Percentiles rank a stretch among this genome's conserved stretches.
phyloP scores from a whole-genome alignment of 2,888 invertebrate species.

The Hyalella azteca region DNA sequence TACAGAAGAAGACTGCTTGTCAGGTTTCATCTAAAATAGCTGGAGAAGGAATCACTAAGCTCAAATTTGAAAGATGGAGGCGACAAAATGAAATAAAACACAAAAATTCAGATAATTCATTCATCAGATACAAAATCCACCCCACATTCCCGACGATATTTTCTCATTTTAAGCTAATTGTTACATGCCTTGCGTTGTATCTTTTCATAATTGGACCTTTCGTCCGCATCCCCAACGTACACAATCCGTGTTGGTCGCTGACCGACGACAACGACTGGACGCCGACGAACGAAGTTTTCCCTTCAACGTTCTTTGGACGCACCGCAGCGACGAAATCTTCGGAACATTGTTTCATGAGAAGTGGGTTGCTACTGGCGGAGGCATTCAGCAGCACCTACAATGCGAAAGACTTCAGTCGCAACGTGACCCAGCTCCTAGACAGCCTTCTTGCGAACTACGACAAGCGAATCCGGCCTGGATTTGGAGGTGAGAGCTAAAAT shows the following conservation, averaged over 20 bases:
- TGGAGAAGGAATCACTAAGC: neutral
- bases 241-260: too few species aligned
- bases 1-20: neutral
- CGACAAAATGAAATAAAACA: too few species aligned
- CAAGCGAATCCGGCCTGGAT: conserved; percentile 53
- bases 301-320: neutral
- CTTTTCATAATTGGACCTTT: conserved; percentile 15
- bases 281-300: neutral
- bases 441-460: conserved; percentile 55
- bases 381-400: conserved; percentile 54
- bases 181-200: neutral
- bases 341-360: neutral
- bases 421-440: conserved; percentile 52
- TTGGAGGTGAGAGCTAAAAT: conserved; percentile 57
- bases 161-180: conserved; percentile 22
- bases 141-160: conserved; percentile 24
- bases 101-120: neutral
- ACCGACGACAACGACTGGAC: neutral
- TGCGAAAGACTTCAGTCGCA: conserved; percentile 51
- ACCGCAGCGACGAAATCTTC: neutral
- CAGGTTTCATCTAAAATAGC: conserved; percentile 8
- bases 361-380: conserved; percentile 29
- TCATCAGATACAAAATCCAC: neutral
- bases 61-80: conserved; percentile 15
- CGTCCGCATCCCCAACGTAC: neutral